Evolutionary conservation across 2,888 invertebrate species (phyloP).

Genomic region (Plutella xylostella): DNA sequence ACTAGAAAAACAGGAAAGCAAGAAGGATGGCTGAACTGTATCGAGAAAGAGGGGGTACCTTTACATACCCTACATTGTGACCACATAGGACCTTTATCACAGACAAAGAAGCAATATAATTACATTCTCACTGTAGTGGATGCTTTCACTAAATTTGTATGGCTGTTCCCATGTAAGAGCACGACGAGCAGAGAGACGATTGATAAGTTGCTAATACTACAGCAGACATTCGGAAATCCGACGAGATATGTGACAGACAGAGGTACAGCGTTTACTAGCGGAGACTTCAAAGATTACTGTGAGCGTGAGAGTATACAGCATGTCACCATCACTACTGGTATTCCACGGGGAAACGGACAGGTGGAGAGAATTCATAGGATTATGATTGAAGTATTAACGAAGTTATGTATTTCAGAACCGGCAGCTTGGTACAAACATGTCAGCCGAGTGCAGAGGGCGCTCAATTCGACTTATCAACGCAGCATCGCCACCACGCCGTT

Average conservation of each 20-base stretch:
- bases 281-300: background rate
- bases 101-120: background rate
- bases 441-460: constrained; percentile 11
- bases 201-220: constrained; percentile 12
- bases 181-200: background rate
- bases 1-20: constrained; percentile 22
- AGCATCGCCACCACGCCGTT: constrained; percentile 17
- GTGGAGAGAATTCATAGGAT: constrained; percentile 26
- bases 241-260: constrained; percentile 25
- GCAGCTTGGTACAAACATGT: constrained; percentile 24
- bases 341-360: constrained; percentile 31
- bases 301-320: constrained; percentile 16
- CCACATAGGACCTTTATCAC: constrained; percentile 28
- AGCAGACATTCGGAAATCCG: constrained; percentile 29
- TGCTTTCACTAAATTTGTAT: constrained; percentile 7
- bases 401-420: constrained; percentile 25
- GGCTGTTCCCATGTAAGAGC: background rate
- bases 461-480: constrained; percentile 16
- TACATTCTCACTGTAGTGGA: background rate
- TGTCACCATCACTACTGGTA: constrained; percentile 24
- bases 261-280: constrained; percentile 15
- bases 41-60: constrained; percentile 28
- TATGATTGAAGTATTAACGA: constrained; percentile 27
- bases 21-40: constrained; percentile 27
- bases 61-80: constrained; percentile 29